These are phyloP conservation scores for Pachyuromys duprasi DNA, from an alignment of 2,797 vertebrate species.

Conservation along the genomic window DNA sequence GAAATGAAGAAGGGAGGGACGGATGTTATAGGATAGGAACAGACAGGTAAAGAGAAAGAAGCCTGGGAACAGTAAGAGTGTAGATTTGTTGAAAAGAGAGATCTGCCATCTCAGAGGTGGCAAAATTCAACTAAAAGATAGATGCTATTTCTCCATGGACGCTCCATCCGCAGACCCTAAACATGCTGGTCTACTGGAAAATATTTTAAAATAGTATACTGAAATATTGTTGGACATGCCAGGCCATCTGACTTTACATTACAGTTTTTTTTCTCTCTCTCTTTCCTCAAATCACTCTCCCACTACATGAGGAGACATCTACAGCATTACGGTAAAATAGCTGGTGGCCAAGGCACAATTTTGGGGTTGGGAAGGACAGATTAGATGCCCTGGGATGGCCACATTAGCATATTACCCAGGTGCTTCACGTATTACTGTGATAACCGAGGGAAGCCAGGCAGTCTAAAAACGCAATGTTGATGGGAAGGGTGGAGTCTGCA, in stretches of 20 bases:
- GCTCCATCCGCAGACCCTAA: not conserved
- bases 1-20: fast-evolving
- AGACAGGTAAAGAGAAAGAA: not conserved
- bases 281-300: constrained; percentile 71
- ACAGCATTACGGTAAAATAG: constrained; percentile 81
- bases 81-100: constrained; percentile 84
- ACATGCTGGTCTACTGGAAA: constrained; percentile 72
- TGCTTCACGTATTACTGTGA: constrained; percentile 81
- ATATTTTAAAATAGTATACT: constrained; percentile 53
- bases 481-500: constrained; percentile 79
- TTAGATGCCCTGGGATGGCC: constrained; percentile 80
- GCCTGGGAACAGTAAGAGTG: not conserved
- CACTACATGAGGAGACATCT: constrained; percentile 63
- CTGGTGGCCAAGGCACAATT: constrained; percentile 70
- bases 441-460: constrained; percentile 79
- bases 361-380: constrained; percentile 37
- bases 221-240: constrained; percentile 53
- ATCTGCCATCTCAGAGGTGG: constrained; percentile 81
- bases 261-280: constrained; percentile 76
- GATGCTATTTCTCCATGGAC: constrained; percentile 49
- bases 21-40: not conserved
- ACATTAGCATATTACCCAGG: constrained; percentile 75
- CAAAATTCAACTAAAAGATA: constrained; percentile 57
- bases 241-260: constrained; percentile 78
- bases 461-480: constrained; percentile 82